Evolutionary conservation across 2,888 invertebrate genomes (phyloP).

Genomic region (Cheilosia vulpina): DNA sequence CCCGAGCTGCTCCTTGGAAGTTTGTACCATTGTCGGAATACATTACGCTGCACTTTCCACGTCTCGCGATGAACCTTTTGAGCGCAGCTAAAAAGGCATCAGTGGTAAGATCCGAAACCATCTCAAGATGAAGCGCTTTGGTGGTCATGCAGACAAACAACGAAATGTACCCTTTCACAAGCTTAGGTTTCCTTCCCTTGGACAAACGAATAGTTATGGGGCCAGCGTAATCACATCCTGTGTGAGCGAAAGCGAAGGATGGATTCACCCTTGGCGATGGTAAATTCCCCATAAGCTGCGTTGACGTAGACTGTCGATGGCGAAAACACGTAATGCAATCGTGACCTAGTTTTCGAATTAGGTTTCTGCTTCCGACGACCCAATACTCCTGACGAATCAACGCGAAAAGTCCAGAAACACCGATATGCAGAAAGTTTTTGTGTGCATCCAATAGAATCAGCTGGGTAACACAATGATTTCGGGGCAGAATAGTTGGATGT

Average conservation of each 20-base stretch:
- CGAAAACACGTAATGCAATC: no score
- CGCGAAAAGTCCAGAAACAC: constrained; percentile 9
- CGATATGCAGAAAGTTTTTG: constrained; percentile 1
- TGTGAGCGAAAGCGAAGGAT: no score
- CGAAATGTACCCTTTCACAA: constrained; percentile 47
- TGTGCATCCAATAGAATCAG: constrained; percentile 21
- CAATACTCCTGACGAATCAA: constrained; percentile 33
- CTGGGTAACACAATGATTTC: constrained; percentile 26
- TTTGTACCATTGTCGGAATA: no score
- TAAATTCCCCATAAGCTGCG: no score
- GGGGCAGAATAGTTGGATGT: constrained; percentile 28
- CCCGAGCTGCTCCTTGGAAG: no score
- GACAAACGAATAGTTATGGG: constrained; percentile 40
- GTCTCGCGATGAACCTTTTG: no score
- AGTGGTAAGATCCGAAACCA: neutral
- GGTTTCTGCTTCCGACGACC: constrained; percentile 24
- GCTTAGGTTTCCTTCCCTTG: constrained; percentile 29
- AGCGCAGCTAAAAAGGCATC: neutral
- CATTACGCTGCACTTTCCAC: no score
- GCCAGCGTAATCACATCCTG: constrained; percentile 39
- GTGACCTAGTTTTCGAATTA: no score
- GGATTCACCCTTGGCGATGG: no score
- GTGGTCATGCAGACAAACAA: constrained; percentile 61
- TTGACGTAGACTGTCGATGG: no score
- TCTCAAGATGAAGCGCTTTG: constrained; percentile 42